phyloP scores from a whole-genome alignment of 2,888 invertebrate genomes.

The Cantharis flavilabris region DNA sequence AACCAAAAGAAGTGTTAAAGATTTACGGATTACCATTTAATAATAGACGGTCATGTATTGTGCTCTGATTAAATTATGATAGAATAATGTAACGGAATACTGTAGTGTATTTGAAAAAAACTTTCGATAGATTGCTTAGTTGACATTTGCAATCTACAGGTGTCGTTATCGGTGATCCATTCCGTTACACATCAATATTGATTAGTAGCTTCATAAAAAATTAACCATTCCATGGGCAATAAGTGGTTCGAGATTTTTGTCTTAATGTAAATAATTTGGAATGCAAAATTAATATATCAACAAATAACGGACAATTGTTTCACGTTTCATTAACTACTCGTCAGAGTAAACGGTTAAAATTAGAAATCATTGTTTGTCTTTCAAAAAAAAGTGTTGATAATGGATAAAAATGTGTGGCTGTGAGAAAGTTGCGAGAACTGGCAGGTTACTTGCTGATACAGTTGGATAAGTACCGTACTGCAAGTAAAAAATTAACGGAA shows the following conservation, averaged over 20 bases:
- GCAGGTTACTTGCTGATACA: background rate
- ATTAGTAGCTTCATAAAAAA: background rate
- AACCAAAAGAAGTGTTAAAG: conserved; percentile 17
- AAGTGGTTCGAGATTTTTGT: background rate
- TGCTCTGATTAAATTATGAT: conserved; percentile 18
- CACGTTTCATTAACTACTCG: background rate
- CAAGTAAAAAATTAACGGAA: background rate
- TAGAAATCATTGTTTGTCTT: background rate
- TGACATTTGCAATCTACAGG: background rate
- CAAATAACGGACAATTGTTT: background rate
- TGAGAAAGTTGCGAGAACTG: background rate
- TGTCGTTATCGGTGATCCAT: background rate
- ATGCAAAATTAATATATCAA: background rate
- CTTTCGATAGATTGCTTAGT: conserved; percentile 5
- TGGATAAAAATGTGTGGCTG: background rate
- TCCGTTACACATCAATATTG: background rate
- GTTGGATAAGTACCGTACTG: background rate
- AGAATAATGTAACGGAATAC: conserved; percentile 17
- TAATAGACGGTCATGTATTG: conserved; percentile 15
- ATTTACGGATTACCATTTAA: conserved; percentile 15
- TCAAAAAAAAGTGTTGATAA: background rate
- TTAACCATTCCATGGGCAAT: background rate
- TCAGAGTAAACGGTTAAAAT: background rate
- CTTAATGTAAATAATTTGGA: background rate
- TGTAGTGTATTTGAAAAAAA: background rate